Conservation (phyloP, 2,888 invertebrate genomes). For the Dynastes grantii region DNA sequence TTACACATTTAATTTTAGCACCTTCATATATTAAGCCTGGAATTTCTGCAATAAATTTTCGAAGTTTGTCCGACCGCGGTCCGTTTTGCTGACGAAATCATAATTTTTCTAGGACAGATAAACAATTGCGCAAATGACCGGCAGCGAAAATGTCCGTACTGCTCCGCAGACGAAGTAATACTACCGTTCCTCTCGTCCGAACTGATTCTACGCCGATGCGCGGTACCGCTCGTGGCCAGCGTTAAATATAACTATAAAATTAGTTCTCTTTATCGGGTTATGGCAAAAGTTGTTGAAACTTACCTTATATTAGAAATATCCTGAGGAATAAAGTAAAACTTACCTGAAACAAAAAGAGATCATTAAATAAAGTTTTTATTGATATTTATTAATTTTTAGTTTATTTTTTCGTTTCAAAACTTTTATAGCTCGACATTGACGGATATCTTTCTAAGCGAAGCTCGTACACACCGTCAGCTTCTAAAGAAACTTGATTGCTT, state of each 20-base stretch:
- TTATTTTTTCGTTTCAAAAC: neutral
- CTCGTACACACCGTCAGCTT: neutral
- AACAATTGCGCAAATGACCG: no score
- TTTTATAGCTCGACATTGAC: neutral
- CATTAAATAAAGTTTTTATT: neutral
- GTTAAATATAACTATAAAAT: neutral
- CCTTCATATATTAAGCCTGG: no score
- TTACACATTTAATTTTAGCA: no score
- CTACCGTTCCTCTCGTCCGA: no score
- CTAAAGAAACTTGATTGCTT: constrained; percentile 32
- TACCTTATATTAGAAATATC: neutral
- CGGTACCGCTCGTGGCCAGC: no score
- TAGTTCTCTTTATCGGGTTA: neutral
- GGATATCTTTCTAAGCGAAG: neutral
- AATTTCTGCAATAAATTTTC: no score
- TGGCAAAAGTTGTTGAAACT: neutral
- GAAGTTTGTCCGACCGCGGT: no score
- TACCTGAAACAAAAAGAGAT: neutral
- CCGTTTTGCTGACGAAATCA: no score
- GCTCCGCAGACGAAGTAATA: no score
- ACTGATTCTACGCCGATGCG: no score
- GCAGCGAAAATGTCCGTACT: no score
- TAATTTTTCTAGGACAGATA: no score
- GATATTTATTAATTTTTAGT: neutral
- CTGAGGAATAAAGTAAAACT: neutral